These are phyloP conservation scores for Carcina quercana DNA, from an alignment of 2,888 invertebrate genomes.

Conservation along the genomic window DNA sequence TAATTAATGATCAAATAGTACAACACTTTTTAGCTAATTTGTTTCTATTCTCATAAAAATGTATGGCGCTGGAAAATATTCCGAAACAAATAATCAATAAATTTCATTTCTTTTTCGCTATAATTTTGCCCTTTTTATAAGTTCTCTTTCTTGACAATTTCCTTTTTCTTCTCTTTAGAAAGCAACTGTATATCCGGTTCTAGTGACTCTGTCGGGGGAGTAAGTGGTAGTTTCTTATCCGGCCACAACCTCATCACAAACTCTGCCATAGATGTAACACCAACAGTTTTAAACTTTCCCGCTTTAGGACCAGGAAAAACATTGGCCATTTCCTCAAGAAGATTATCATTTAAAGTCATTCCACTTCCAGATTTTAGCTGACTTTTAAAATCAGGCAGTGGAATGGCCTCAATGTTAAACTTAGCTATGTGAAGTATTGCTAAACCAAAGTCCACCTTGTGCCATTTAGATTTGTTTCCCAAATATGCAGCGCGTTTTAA, in stretches of 20 bases:
- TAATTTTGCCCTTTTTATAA: no score
- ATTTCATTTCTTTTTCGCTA: no score
- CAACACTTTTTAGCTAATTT: no score
- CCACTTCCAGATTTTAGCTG: slow-evolving; percentile 20
- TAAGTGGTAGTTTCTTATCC: slow-evolving; percentile 10
- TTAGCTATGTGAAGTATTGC: slow-evolving; percentile 26
- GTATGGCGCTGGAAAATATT: no score
- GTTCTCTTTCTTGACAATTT: no score
- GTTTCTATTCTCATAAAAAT: no score
- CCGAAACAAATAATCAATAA: no score
- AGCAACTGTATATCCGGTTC: no score
- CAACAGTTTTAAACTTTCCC: neutral
- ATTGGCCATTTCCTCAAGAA: slow-evolving; percentile 11
- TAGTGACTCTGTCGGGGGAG: slow-evolving; percentile 10
- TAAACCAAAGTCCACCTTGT: slow-evolving; percentile 29
- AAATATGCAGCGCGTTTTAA: slow-evolving; percentile 25
- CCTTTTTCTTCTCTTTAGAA: no score
- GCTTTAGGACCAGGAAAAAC: slow-evolving; percentile 5
- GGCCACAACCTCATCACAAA: slow-evolving; percentile 14
- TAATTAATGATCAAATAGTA: no score
- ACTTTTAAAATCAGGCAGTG: slow-evolving; percentile 20
- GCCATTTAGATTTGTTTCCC: slow-evolving; percentile 20
- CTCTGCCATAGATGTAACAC: slow-evolving; percentile 1
- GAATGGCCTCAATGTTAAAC: slow-evolving; percentile 19
- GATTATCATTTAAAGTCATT: slow-evolving; percentile 22